Evolutionary conservation across 2,797 vertebrate species (phyloP), one percentile per base, ranked within the genome.

Genomic region (Characodon lateralis): DNA sequence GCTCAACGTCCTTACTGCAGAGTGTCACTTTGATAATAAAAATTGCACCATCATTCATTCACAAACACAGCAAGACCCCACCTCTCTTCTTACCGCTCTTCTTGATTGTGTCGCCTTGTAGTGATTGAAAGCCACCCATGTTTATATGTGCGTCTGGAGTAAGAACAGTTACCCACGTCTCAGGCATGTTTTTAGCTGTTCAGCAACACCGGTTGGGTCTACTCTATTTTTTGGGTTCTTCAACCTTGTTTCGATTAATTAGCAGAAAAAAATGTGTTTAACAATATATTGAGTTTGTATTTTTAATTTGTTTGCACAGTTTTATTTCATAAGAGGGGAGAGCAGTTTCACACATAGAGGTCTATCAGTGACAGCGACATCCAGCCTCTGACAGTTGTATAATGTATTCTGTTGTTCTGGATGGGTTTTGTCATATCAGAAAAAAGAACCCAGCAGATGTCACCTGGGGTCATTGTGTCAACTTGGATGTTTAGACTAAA

Each of bases 401-500:
- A 71, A 59, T 46, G 12, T 61, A n/a, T 5, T 78, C 1, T 31
- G 9, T 16, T 5, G 51, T 48, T 55, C 26, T 43, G 53, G 31
- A 59, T 66, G 5, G 41, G 31, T 1, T 35, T 39, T 72, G 0
- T 66, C 6, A 13, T 71, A 20, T 26, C 48, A 41, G 13, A 76
- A 28, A 5, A 50, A 66, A 31, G 5, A 59, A 74, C 43, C n/a
- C 46, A n/a, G 35, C 8, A 24, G 2, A 73, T 56, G 31, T 35
- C 72, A 59, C 53, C 76, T 43, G 55, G 20, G 61, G 74, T 63
- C 48, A 22, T 51, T 0, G 20, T 58, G 65, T 77, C 66, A 77
- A 48, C 31, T 65, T 43, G 55, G 48, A 61, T 72, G 14, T 9
- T 16, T 22, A 18, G 28, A 58, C 1, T 31, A 31, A 28, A 59